Evolutionary conservation across 2,113 vertebrate genomes (phyloP).

Genomic region (Reinhardtius hippoglossoides): DNA sequence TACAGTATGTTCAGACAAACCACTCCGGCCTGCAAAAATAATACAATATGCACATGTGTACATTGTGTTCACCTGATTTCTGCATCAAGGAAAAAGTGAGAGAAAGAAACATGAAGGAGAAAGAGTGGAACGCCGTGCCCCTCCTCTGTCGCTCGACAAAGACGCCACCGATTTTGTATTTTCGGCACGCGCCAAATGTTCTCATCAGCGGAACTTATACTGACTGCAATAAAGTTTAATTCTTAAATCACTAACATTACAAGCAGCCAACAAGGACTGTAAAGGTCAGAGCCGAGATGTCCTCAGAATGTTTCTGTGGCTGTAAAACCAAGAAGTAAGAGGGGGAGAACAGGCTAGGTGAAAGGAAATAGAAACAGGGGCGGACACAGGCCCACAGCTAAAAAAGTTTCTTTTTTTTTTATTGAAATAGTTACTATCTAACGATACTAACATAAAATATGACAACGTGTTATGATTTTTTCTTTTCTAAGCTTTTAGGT

Average conservation of each 20-base stretch:
- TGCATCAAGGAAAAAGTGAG: too few species aligned
- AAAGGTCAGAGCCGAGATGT: conserved; percentile 27
- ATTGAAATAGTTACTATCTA: too few species aligned
- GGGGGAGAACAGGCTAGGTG: background rate
- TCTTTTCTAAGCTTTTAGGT: too few species aligned
- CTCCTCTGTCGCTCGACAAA: background rate
- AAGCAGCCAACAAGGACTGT: conserved; percentile 20
- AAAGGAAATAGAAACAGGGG: background rate
- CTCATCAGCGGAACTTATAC: conserved; percentile 32
- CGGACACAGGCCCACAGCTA: too few species aligned
- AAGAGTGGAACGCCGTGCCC: background rate
- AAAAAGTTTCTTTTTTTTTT: too few species aligned
- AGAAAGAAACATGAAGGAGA: background rate
- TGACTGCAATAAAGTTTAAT: conserved; percentile 36
- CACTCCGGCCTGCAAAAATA: background rate
- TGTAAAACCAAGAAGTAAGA: background rate
- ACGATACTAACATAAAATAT: too few species aligned
- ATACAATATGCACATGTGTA: background rate
- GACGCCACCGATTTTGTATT: conserved; percentile 13
- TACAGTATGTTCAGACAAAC: background rate
- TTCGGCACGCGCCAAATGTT: conserved; percentile 13
- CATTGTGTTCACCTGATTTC: background rate
- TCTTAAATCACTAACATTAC: conserved; percentile 31
- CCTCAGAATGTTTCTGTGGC: conserved; percentile 19
- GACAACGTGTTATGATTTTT: too few species aligned